Base-by-base conservation (phyloP, 2,113 vertebrate species). In the Nycticorax nycticorax region DNA sequence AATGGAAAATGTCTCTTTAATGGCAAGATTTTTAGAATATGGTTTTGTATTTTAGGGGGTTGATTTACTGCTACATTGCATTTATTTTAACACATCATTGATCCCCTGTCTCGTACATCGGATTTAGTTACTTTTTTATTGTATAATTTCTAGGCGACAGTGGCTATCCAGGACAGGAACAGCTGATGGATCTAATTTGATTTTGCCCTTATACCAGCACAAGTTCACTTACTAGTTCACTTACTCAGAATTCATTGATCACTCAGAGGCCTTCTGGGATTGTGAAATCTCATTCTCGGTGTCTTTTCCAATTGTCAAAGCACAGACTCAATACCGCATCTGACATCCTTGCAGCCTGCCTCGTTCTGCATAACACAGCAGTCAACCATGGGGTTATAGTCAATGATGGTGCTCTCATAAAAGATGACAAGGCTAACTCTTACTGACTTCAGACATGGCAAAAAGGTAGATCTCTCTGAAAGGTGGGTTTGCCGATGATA, bases 201-300 rank as follows among this genome's bases (percentile, higher is more conserved):
- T 95, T 95, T 97, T 85, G 71, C 81, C 89, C 66, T 96, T 96
- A 95, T 95, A 68, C 74, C 71, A 55, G 86, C 95, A 97, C 92
- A 95, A 91, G 87, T 91, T 95, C 77, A 69, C 68, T 96, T 95
- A 94, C 89, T 91, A 97, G 87, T 96, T 97, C 88, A 97, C 82
- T 93, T 92, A 84, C 69, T 93, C 81, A 81, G 91, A 96, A 96
- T 92, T 92, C 92, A 97, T 87, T 87, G 87, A 95, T 95, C 95
- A 82, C 63, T 94, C 63, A 10, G 62, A 79, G 89, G 79, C 78
- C 93, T 97, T 95, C 90, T 85, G 90, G 85, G 92, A 96, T 86
- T 89, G 91, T 82, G 85, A 96, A 96, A 90, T 86, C 94, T 96
- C 88, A 78, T 94, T 97, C 80, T 81, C 82, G 0, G 43, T 69